Percentiles rank a stretch among this genome's conserved stretches.
These are phyloP conservation scores for Cranoglanis bouderius DNA, from an alignment of 2,113 vertebrate species.

Conservation along the genomic window DNA sequence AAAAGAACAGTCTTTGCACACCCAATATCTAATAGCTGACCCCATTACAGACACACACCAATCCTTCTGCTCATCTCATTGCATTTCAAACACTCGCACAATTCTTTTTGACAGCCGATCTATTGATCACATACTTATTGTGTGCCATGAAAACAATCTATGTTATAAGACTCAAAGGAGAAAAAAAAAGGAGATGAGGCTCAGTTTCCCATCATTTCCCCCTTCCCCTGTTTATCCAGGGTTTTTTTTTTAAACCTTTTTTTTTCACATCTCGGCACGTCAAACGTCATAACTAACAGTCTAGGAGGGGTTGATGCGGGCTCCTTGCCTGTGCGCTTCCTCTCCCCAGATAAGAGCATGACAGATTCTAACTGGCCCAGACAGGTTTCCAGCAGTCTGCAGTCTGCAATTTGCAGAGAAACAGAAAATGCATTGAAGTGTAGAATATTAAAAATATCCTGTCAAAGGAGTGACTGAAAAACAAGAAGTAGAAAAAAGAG, in stretches of 20 bases:
- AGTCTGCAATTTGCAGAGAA: conserved; percentile 45
- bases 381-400: conserved; percentile 57
- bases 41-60: conserved; percentile 58
- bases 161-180: conserved; percentile 32
- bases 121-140: conserved; percentile 53
- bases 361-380: conserved; percentile 63
- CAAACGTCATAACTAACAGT: conserved; percentile 10
- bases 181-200: background rate
- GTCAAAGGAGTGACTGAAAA: conserved; percentile 53
- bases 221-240: background rate
- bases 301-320: conserved; percentile 9
- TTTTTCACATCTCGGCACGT: background rate
- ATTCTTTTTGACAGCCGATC: conserved; percentile 41
- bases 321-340: conserved; percentile 12
- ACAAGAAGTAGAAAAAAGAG: conserved; percentile 19
- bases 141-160: conserved; percentile 43
- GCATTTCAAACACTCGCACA: conserved; percentile 33
- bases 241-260: background rate
- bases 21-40: conserved; percentile 62
- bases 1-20: conserved; percentile 45
- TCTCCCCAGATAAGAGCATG: conserved; percentile 40
- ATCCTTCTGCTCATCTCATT: conserved; percentile 43
- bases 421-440: conserved; percentile 52
- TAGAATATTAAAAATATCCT: conserved; percentile 57
- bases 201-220: background rate